These are phyloP conservation scores for Vanacampus margaritifer DNA, from an alignment of 2,113 vertebrate genomes.

Conservation along the genomic window DNA sequence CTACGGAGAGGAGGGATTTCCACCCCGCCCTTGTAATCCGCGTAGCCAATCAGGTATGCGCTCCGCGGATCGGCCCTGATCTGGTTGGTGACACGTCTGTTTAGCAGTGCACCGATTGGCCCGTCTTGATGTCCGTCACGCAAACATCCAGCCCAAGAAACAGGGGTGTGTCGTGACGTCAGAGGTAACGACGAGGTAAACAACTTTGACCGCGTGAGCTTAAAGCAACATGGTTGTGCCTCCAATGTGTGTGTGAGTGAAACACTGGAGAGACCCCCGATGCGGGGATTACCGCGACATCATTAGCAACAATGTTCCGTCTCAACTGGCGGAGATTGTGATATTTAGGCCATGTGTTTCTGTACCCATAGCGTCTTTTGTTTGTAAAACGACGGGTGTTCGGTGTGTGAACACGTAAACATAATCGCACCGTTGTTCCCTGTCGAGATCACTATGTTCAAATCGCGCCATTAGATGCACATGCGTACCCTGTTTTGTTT, in stretches of 20 bases:
- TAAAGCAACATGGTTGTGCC: conserved; percentile 63
- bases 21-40: conserved; percentile 49
- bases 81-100: conserved; percentile 51
- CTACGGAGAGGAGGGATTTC: conserved; percentile 59
- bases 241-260: conserved; percentile 24
- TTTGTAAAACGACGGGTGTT: conserved; percentile 22
- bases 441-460: conserved; percentile 2
- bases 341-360: not conserved
- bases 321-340: not conserved
- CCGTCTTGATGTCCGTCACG: conserved; percentile 39
- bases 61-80: conserved; percentile 17
- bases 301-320: not conserved
- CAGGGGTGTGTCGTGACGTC: conserved; percentile 82
- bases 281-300: conserved; percentile 13
- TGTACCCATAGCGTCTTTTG: conserved; percentile 32
- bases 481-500: not conserved
- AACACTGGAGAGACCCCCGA: conserved; percentile 13
- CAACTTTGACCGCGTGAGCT: conserved; percentile 78
- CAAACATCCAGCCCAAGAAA: conserved; percentile 45
- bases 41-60: conserved; percentile 56
- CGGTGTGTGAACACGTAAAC: not conserved
- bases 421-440: not conserved
- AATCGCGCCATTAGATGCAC: not conserved
- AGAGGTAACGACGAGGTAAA: conserved; percentile 78
- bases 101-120: conserved; percentile 38